Evolutionary conservation across 2,797 vertebrate species (phyloP), one percentile per base, ranked within the genome.

Genomic region (Hoplostethus mediterraneus): DNA sequence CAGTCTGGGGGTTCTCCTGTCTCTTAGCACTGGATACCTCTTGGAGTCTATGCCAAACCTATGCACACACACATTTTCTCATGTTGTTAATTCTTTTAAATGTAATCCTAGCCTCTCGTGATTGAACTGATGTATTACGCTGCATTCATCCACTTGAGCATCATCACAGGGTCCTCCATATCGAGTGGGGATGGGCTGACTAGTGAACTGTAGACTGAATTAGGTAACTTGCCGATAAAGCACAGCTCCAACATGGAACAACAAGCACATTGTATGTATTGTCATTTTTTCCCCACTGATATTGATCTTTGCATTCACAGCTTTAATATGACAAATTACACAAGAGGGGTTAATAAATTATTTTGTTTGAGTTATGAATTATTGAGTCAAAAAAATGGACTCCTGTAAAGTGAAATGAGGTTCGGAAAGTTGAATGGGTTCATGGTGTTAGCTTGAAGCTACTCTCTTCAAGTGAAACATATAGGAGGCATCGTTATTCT

Each of bases 371-470:
- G 36, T 13, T 25, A 44, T 45, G 52, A 21, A 33, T 5, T 7
- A n/a, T 0, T 1, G 1, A 57, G 21, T 51, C 44, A 62, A 65
- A 25, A 17, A 38, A 21, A 21, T 21, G 28, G 17, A 10, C 7
- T 68, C 54, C 58, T 48, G 57, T 57, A 31, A 83, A 75, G 62
- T 75, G 53, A 81, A 87, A 76, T 53, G 54, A 72, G 63, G 38
- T 78, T 84, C 44, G 63, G 71, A 87, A 84, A 84, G 71, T 81
- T 67, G 70, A 81, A 87, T 77, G 66, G 82, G 82, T 81, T 84
- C 59, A 77, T 57, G 66, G 65, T 65, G 79, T 82, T 85, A 44
- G 45, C 72, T 83, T 73, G 77, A 73, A 73, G 67, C 66, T 64
- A 77, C 77, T 81, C 44, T 48, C 28, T 73, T 60, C 61, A 69